phyloP scores from a whole-genome alignment of 2,888 invertebrate species.

The Ichneumoninae sp. region DNA sequence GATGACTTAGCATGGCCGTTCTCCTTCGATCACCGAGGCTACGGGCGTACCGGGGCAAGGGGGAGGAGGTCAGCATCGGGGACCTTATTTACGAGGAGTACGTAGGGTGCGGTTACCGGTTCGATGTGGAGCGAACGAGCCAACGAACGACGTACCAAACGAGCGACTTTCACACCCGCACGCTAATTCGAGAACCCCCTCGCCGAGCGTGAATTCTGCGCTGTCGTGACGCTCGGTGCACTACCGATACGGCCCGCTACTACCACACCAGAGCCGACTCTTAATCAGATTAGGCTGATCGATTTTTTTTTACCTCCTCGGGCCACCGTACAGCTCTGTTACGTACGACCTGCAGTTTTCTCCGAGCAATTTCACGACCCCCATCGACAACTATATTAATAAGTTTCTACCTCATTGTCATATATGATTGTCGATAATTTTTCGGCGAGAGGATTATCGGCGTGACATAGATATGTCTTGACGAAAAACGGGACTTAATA shows the following conservation, averaged over 20 bases:
- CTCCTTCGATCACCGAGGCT: conserved; percentile 33
- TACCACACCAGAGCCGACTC: conserved; percentile 56
- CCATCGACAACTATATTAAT: background rate
- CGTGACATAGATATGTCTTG: background rate
- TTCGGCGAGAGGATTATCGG: too few relatives aligned
- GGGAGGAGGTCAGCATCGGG: conserved; percentile 46
- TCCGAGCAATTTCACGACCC: background rate
- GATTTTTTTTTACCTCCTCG: conserved; percentile 70
- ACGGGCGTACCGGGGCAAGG: background rate
- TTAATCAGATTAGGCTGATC: conserved; percentile 77
- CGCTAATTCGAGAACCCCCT: conserved; percentile 66
- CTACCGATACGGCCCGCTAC: background rate
- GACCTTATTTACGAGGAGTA: conserved; percentile 64
- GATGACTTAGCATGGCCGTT: conserved; percentile 19
- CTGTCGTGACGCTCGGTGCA: conserved; percentile 46
- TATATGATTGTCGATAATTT: background rate
- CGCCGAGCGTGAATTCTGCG: conserved; percentile 54
- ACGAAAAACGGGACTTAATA: background rate
- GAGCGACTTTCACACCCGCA: conserved; percentile 68
- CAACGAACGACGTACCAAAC: conserved; percentile 56
- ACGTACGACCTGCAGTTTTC: conserved; percentile 8
- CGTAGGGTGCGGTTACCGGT: conserved; percentile 60
- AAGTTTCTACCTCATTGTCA: background rate
- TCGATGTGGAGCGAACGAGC: conserved; percentile 56
- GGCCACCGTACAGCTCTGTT: conserved; percentile 15